Percentiles rank a stretch among this genome's conserved stretches.
These are phyloP conservation scores for Phalloptychus januarius DNA, from an alignment of 2,797 vertebrate genomes.

Conservation along the genomic window DNA sequence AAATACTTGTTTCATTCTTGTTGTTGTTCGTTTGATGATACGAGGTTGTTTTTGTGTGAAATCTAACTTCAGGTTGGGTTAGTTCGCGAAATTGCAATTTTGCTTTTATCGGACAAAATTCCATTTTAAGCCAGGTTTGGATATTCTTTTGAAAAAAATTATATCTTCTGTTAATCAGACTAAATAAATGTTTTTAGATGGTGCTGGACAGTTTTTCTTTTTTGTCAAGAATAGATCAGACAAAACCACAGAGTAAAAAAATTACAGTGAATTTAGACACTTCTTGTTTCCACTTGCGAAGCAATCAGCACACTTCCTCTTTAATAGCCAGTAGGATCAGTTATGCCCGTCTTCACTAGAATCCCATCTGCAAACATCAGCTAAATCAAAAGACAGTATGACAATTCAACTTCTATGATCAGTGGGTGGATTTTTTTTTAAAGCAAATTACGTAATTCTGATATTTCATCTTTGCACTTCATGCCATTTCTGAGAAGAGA, in stretches of 20 bases:
- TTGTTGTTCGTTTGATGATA: background rate
- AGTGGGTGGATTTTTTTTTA: too few relatives aligned
- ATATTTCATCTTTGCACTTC: background rate
- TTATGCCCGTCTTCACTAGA: constrained; percentile 1
- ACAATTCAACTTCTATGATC: background rate
- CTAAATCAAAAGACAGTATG: background rate
- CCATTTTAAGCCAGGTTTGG: background rate
- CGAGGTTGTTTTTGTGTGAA: background rate
- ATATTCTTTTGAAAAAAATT: background rate
- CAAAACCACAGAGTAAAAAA: background rate
- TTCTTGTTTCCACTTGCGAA: background rate
- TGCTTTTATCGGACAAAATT: background rate
- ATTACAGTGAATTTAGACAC: background rate
- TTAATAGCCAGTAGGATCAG: background rate
- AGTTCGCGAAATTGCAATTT: background rate
- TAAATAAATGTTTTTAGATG: background rate
- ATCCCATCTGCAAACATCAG: constrained; percentile 2
- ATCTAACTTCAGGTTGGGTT: background rate
- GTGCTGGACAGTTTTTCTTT: background rate
- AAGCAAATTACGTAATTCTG: background rate
- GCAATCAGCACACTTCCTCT: constrained; percentile 15
- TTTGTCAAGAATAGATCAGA: background rate
- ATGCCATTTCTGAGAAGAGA: background rate
- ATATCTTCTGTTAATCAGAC: background rate
- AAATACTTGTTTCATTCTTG: background rate